A percentile compares a stretch with the other conserved stretches of the same genome.
phyloP scores from a whole-genome alignment of 2,888 invertebrate species.

The Conus canariensis region DNA sequence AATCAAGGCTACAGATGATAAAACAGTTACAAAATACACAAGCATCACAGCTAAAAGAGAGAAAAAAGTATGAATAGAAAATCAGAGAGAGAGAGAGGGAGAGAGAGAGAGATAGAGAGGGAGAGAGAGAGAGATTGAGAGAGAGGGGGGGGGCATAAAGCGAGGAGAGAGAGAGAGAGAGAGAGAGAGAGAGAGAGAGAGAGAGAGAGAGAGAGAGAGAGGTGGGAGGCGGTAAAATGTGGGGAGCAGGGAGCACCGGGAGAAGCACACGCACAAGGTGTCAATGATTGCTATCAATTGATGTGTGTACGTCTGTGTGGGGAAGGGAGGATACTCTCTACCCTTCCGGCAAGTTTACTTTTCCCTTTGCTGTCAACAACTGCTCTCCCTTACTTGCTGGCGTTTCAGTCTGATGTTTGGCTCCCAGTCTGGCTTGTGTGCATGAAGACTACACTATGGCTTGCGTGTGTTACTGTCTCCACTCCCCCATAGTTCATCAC shows the following conservation, averaged over 20 bases:
- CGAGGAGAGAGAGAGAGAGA: slow-evolving; percentile 28
- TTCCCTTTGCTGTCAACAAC: neutral
- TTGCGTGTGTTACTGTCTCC: too few species aligned
- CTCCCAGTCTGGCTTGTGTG: too few species aligned
- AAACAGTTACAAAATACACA: too few species aligned
- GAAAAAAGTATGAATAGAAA: neutral
- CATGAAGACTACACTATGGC: too few species aligned
- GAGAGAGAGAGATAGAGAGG: neutral
- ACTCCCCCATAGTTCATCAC: too few species aligned
- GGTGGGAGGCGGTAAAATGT: neutral
- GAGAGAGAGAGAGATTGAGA: neutral
- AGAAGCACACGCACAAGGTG: neutral
- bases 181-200: slow-evolving; percentile 31
- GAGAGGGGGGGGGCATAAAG: neutral
- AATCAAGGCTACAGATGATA: too few species aligned
- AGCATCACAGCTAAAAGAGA: neutral
- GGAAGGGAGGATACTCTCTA: slow-evolving; percentile 1
- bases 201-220: neutral
- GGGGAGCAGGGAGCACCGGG: too few species aligned
- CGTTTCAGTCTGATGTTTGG: too few species aligned
- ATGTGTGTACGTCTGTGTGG: slow-evolving; percentile 13
- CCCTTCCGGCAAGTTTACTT: neutral
- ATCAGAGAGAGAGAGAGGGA: neutral
- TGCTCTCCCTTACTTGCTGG: too few species aligned
- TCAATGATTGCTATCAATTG: slow-evolving; percentile 15